Base-by-base conservation (phyloP, 2,888 invertebrate genomes). In the Eupeodes luniger region DNA sequence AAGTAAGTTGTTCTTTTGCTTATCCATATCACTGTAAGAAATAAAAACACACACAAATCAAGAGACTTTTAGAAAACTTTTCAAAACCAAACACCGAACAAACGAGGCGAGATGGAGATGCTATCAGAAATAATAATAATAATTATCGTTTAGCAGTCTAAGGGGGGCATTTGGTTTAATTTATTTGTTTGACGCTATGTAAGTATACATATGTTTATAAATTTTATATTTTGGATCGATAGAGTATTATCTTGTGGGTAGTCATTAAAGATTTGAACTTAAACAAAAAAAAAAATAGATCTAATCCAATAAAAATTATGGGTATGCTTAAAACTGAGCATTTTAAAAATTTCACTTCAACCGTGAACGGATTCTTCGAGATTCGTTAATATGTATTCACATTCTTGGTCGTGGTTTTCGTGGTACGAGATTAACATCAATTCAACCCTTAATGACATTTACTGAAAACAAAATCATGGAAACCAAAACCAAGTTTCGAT, bases 1-100 rank as follows among this genome's bases (percentile, higher is more conserved):
- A 62, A 98, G 93, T 70, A 98, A 94, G 85, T 96, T 96, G 67
- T 94, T 95, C 92, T 97, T 98, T 92, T 97, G 96, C 91, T 97
- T 97, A 89, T 99, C 98, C 95, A 98, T 97, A 90, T 96, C 95
- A 86, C 97, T 97, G 92, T 0, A 83, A 86, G 27, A 40, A 40
- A 40, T 27, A 80, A 51, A 49, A 59, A 62, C 12, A 49, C 51
- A 61, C 9, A 62, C 44, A 76, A 82, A 76, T 55, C 36, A 74
- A 67, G 62, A 16, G 16, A 51, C 36, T 57, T 70, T 77, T 11
- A 40, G 19, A 36, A 64, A 82, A 77, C 62, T 70, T 61, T 70
- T 53, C n/a, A 11, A 44, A 72, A 57, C n/a, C 16, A 44, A 72
- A 57, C 55, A 44, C 55, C 4, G 47, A 57, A 47, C 4, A 34